These are phyloP conservation scores for Sebastes paucispinis DNA, from an alignment of 2,797 vertebrate genomes.

Conservation along the genomic window DNA sequence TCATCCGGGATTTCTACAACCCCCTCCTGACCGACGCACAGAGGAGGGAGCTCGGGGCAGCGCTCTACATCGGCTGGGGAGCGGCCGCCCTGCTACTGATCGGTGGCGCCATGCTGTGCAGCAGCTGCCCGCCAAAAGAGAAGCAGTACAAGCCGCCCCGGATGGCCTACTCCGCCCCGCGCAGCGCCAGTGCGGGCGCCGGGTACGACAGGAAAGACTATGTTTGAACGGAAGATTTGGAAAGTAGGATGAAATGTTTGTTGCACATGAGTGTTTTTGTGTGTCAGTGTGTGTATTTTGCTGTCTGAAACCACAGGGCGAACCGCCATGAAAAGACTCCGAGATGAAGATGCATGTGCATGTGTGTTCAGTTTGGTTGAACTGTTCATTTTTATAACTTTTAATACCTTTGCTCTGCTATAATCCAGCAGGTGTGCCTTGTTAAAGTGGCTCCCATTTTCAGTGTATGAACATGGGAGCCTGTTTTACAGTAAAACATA, in stretches of 20 bases:
- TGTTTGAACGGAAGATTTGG: constrained; percentile 75
- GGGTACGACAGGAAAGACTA: constrained; percentile 95
- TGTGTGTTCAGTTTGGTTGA: neutral
- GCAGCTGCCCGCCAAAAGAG: constrained; percentile 89
- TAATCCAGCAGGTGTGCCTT: neutral
- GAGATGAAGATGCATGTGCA: constrained; percentile 76
- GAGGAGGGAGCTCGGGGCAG: constrained; percentile 88
- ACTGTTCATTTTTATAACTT: neutral
- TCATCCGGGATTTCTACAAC: constrained; percentile 91
- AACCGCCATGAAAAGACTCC: constrained; percentile 75
- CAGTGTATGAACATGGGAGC: neutral
- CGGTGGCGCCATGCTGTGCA: constrained; percentile 91
- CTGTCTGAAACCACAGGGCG: constrained; percentile 23
- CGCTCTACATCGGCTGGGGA: constrained; percentile 92
- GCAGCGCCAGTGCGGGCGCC: constrained; percentile 74
- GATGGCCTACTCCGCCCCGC: constrained; percentile 89
- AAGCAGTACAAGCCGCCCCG: constrained; percentile 85
- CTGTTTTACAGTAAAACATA: neutral
- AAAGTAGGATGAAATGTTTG: neutral
- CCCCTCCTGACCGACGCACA: constrained; percentile 70
- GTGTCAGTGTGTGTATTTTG: constrained; percentile 12
- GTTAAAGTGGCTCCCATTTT: neutral
- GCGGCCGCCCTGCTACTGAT: constrained; percentile 86
- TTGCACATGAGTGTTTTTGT: constrained; percentile 18
- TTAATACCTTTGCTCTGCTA: neutral